phyloP scores from a whole-genome alignment of 1,140 invertebrate species.

The Lepidurus apus region DNA sequence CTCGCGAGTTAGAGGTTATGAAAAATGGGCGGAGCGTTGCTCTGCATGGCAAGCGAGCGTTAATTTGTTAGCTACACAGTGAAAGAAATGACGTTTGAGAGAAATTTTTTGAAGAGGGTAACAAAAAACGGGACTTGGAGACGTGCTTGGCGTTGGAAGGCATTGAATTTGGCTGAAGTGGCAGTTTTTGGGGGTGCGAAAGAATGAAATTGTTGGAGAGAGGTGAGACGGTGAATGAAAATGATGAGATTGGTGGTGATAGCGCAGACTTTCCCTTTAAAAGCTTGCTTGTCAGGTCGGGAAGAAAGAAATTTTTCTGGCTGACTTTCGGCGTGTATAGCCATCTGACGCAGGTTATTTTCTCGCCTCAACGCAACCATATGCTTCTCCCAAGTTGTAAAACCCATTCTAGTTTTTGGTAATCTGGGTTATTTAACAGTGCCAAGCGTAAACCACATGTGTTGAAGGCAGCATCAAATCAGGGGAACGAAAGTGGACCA shows the following conservation, averaged over 20 bases:
- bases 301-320: background rate
- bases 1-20: background rate
- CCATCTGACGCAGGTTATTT: conserved; percentile 2
- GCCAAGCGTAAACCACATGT: background rate
- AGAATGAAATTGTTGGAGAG: background rate
- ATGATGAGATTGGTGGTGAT: conserved; percentile 2
- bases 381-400: conserved; percentile 8
- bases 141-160: conserved; percentile 4
- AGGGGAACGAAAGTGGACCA: background rate
- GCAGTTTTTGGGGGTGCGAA: background rate
- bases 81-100: conserved; percentile 11
- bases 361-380: background rate
- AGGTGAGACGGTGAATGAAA: background rate
- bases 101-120: background rate
- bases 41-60: background rate
- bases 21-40: background rate
- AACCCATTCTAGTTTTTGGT: background rate
- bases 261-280: background rate
- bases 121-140: background rate
- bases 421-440: background rate
- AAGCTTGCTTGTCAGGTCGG: background rate
- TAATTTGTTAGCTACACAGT: background rate
- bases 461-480: background rate
- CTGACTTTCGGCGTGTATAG: background rate
- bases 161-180: background rate